phyloP scores from a whole-genome alignment of 2,888 invertebrate species.

The Calephelis perditalis region DNA sequence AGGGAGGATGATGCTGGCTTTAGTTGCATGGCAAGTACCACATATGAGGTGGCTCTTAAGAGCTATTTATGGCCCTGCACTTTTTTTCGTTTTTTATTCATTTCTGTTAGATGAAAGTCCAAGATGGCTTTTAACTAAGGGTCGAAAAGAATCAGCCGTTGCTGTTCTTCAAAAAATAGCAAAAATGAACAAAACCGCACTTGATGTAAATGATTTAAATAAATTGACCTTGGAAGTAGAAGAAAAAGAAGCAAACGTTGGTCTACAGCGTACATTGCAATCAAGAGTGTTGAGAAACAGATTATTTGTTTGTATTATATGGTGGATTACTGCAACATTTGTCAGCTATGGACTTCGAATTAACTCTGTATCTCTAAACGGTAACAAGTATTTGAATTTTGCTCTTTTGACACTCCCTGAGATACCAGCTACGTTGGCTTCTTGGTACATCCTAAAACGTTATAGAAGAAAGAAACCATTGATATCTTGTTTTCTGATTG shows the following conservation, averaged over 20 bases:
- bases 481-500: conserved; percentile 79
- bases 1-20: conserved; percentile 43
- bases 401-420: conserved; percentile 77
- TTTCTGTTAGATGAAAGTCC: too few species aligned
- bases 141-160: conserved; percentile 80
- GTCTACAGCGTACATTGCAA: conserved; percentile 50
- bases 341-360: conserved; percentile 88
- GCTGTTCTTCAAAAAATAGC: conserved; percentile 80
- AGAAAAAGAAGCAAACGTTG: conserved; percentile 37
- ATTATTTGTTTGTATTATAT: conserved; percentile 55
- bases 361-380: conserved; percentile 84
- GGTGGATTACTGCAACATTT: conserved; percentile 83
- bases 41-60: conserved; percentile 85
- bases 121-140: conserved; percentile 45
- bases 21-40: conserved; percentile 59
- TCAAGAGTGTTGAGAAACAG: conserved; percentile 49
- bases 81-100: conserved; percentile 62
- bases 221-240: conserved; percentile 41
- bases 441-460: conserved; percentile 72
- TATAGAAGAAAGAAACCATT: conserved; percentile 80
- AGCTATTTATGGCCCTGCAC: conserved; percentile 82
- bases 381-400: conserved; percentile 87
- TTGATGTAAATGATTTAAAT: conserved; percentile 43
- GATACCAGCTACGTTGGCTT: conserved; percentile 76
- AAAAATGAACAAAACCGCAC: conserved; percentile 49